Evolutionary conservation across 2,888 invertebrate species (phyloP), one percentile per base, ranked within the genome.

Genomic region (Strigamia maritima): DNA sequence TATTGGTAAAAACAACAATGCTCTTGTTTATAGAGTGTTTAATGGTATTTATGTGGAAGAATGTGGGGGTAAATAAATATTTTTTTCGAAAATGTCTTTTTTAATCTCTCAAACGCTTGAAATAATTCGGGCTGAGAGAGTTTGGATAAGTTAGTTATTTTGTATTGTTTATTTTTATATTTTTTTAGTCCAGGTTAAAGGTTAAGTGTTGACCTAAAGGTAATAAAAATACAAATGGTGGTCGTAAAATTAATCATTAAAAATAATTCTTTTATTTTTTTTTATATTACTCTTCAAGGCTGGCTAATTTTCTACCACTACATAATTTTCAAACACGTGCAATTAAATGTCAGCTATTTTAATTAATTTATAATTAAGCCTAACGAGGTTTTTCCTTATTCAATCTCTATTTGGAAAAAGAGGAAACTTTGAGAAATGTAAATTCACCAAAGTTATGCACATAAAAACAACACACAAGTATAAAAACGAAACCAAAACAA

Each of bases 151-250:
- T 70, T 70, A 12, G 70, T 70, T 70, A 70, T 70, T 70, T 70
- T 70, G 28, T 70, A 70, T 70, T 70, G 28, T 70, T 70, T 70
- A 28, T 70, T 70, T 70, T 70, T 70, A 10, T 70, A 70, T 70
- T 70, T 70, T 70, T 70, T 28, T 70, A 3, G 28, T n/a, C 14
- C n/a, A 26, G 70, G 70, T 70, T 70, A 70, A 70, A 70, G 70
- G 70, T 70, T 70, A 70, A 70, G 70, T 70, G 70, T 70, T 28
- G 70, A 70, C 70, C 70, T 70, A 28, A 28, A 28, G 70, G 70
- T 70, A 70, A 70, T 70, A 70, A 70, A 70, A 70, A 70, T 70
- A 70, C 70, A 70, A 70, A 70, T 70, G 28, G 70, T 70, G 70
- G 26, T 70, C 70, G 28, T 70, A 70, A 70, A 70, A 70, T 70